phyloP scores from a whole-genome alignment of 1,140 invertebrate species.

The Latrodectus geometricus region DNA sequence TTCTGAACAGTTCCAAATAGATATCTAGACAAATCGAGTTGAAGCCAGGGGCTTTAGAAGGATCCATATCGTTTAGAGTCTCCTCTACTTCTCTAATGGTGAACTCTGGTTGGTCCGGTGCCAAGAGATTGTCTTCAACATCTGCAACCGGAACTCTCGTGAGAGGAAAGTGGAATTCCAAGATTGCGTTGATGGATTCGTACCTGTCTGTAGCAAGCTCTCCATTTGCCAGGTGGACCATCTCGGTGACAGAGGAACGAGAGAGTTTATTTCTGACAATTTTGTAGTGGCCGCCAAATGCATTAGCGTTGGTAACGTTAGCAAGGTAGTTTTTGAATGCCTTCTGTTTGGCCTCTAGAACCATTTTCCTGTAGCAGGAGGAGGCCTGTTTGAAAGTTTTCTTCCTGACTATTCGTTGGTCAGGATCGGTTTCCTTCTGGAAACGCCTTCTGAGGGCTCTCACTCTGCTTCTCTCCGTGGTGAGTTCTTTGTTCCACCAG shows the following conservation, averaged over 20 bases:
- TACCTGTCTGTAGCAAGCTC: not conserved
- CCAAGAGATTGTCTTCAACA: too few relatives aligned
- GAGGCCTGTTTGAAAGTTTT: not conserved
- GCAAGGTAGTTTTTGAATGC: not conserved
- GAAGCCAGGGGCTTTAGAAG: not conserved
- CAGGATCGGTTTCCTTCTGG: not conserved
- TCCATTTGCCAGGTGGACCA: not conserved
- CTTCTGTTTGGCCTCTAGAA: not conserved
- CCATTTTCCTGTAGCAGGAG: not conserved
- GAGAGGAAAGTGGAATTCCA: not conserved
- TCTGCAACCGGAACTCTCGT: not conserved
- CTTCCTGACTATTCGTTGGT: not conserved
- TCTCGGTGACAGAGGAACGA: fast-evolving
- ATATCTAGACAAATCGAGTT: not conserved
- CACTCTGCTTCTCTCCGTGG: not conserved
- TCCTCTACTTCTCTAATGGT: not conserved
- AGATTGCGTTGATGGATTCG: not conserved
- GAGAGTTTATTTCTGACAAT: not conserved
- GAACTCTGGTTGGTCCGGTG: not conserved
- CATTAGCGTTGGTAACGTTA: not conserved
- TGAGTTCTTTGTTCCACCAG: not conserved
- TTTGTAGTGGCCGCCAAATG: not conserved
- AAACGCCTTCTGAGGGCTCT: not conserved
- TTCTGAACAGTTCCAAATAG: not conserved
- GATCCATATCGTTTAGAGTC: not conserved